phyloP scores from a whole-genome alignment of 2,797 vertebrate genomes.

The Valencia hispanica region DNA sequence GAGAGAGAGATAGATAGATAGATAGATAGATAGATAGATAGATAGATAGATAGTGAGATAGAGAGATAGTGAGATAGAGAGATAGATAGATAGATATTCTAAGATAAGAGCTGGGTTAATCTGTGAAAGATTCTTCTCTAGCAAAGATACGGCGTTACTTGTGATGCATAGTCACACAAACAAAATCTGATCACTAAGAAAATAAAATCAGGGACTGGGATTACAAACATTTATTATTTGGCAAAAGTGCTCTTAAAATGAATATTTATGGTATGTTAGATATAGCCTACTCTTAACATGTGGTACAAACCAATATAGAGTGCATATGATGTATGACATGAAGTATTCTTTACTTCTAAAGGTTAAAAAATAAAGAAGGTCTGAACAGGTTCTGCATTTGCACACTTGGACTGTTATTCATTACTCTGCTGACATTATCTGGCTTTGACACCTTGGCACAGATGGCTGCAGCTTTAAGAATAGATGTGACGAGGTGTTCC shows the following conservation, averaged over 20 bases:
- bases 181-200: background rate
- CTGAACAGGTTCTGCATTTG: constrained; percentile 10
- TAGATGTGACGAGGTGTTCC: constrained; percentile 30
- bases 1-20: too few species aligned
- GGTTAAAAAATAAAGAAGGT: background rate
- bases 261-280: background rate
- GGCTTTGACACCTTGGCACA: constrained; percentile 30
- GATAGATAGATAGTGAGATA: too few species aligned
- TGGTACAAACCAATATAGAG: background rate
- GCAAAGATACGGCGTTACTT: background rate
- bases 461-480: constrained; percentile 44
- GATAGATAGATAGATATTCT: too few species aligned
- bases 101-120: background rate
- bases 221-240: background rate
- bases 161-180: background rate
- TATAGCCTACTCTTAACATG: too few species aligned
- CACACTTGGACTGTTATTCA: constrained; percentile 34
- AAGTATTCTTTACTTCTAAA: background rate
- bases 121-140: background rate
- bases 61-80: too few species aligned
- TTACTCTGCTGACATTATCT: constrained; percentile 10
- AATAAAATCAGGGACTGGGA: background rate
- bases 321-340: background rate
- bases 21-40: too few species aligned
- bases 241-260: background rate